Base-by-base conservation (phyloP, 2,113 vertebrate species). In the Megalops atlanticus region DNA sequence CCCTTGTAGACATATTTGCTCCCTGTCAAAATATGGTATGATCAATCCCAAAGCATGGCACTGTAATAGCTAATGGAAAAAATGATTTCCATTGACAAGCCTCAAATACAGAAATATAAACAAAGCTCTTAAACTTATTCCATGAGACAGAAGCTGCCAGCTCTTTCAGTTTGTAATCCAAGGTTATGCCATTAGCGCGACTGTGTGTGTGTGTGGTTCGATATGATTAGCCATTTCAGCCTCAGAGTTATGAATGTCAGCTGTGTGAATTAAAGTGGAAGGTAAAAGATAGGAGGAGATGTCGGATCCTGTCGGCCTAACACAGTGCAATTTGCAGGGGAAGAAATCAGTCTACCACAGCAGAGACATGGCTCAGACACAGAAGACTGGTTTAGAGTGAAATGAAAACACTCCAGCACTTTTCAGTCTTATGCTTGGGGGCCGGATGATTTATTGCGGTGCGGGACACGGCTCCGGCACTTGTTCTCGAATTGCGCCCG, bases 361-460 rank as follows among this genome's bases (percentile, higher is more conserved):
- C 78, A 52, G 77, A 81, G 83, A 82, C 78, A 80, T 58, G 36
- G 43, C 79, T 58, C 75, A 82, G 79, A 47, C 70, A 49, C 78
- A 74, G 73, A 78, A 83, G 78, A 84, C 75, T 82, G 78, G n/a
- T 80, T 82, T 47, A 71, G 68, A 84, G 69, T 75, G 78, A 84
- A 80, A 78, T 80, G 74, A 84, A 86, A 86, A 82, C 64, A 82
- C 78, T 80, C 73, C 85, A 77, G 79, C 73, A 31, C 77, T 85
- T 82, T 77, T 82, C 81, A 69, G 69, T 72, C 73, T 78, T 84
- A 81, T 83, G 83, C 83, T 83, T 74, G 43, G 45, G 72, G 76
- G 76, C 71, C 83, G 69, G 69, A 83, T 86, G 85, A 86, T 86
- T 84, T 84, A 86, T 84, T 82, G 70, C 24, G 39, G 70, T 70